Evolutionary conservation across 23 tunicate genomes (phyloP).

Genomic region (Botrylloides violaceus): DNA sequence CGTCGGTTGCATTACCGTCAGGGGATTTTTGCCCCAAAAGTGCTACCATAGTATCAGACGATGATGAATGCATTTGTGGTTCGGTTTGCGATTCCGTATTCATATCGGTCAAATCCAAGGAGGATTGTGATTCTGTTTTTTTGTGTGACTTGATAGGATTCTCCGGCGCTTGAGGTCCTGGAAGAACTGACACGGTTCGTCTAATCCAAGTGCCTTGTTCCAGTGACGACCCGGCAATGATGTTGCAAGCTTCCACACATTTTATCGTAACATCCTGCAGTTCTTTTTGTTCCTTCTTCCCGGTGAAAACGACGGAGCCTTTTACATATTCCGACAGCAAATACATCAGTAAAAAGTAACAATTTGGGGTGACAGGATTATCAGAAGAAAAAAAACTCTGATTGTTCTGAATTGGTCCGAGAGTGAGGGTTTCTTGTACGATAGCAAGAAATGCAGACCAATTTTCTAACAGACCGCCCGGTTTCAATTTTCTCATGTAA

Average conservation of each 20-base stretch:
- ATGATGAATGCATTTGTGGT: not conserved
- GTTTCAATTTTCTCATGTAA: constrained; percentile 36
- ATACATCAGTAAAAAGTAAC: constrained; percentile 45
- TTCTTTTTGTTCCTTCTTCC: constrained; percentile 77
- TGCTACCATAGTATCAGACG: constrained; percentile 16
- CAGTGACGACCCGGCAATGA: constrained; percentile 64
- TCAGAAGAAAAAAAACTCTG: not conserved
- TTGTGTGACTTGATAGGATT: constrained; percentile 3
- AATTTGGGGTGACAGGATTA: constrained; percentile 24
- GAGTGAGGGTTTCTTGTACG: constrained; percentile 40
- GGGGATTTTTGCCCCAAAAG: not conserved
- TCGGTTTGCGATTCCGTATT: not conserved
- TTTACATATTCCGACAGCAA: constrained; percentile 60
- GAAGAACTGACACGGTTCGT: constrained; percentile 46
- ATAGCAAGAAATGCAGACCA: constrained; percentile 40
- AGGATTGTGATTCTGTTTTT: constrained; percentile 26
- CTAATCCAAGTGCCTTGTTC: constrained; percentile 90
- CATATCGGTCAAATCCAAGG: constrained; percentile 16
- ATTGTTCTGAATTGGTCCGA: constrained; percentile 21
- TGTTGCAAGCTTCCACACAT: constrained; percentile 79
- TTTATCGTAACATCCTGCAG: constrained; percentile 71
- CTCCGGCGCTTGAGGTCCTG: constrained; percentile 35
- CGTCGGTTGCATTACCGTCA: not conserved
- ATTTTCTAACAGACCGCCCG: constrained; percentile 27
- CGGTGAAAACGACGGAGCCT: constrained; percentile 29